Percentiles rank a stretch among this genome's conserved stretches.
Evolutionary conservation across 1,140 invertebrate genomes (phyloP).

Genomic region (Drosophila sulfurigaster): DNA sequence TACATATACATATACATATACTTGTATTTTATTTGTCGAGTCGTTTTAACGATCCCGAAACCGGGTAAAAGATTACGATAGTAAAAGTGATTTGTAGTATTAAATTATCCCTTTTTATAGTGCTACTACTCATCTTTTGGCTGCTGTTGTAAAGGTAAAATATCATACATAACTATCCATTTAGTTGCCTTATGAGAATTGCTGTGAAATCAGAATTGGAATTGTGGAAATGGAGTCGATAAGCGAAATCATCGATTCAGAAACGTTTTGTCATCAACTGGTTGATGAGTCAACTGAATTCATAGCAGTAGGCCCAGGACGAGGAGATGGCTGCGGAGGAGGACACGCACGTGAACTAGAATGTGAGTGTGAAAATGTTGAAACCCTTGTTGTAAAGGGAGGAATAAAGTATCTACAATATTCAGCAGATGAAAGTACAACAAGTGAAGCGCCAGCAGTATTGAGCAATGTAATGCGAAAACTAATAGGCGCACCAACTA

Average conservation of each 20-base stretch:
- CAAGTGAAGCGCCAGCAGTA: conserved; percentile 57
- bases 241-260: conserved; percentile 88
- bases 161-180: neutral
- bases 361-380: conserved; percentile 19
- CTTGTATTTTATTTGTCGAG: too few relatives aligned
- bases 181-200: neutral
- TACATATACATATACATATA: too few relatives aligned
- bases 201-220: conserved; percentile 24
- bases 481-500: conserved; percentile 25
- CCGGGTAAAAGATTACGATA: too few relatives aligned
- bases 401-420: conserved; percentile 68
- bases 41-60: too few relatives aligned
- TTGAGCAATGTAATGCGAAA: conserved; percentile 74
- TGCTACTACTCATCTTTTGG: conserved; percentile 1
- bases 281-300: conserved; percentile 86
- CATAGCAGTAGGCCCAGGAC: conserved; percentile 34
- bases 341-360: conserved; percentile 27
- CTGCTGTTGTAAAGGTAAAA: neutral
- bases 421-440: conserved; percentile 54
- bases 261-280: conserved; percentile 87
- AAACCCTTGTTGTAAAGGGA: conserved; percentile 14
- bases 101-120: too few relatives aligned
- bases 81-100: too few relatives aligned
- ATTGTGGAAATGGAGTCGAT: conserved; percentile 87
- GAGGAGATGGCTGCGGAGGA: neutral